Evolutionary conservation across 2,888 invertebrate species (phyloP).

Genomic region (Teleogryllus oceanicus): DNA sequence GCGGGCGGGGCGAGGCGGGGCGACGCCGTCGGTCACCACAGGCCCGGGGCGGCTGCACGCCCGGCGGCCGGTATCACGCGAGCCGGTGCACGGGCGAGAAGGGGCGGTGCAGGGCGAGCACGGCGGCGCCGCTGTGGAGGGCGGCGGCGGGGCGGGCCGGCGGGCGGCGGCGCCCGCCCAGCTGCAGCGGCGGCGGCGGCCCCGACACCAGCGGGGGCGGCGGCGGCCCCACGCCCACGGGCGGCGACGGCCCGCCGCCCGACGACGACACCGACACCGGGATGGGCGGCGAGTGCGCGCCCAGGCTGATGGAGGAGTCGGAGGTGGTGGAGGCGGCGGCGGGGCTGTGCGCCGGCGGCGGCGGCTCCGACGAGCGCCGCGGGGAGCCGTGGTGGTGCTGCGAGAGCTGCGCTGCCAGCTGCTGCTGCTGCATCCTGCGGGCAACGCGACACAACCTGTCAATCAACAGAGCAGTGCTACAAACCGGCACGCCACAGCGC

Average conservation of each 20-base stretch:
- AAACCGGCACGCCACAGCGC: not conserved
- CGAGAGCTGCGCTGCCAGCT: conserved; percentile 43
- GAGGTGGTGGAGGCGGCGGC: conserved; percentile 41
- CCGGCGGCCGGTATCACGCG: conserved; percentile 41
- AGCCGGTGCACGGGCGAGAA: conserved; percentile 40
- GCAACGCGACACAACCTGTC: conserved; percentile 30
- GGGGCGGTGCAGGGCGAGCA: conserved; percentile 40
- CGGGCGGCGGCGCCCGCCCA: conserved; percentile 34
- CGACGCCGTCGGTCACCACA: conserved; percentile 30
- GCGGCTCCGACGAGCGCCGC: conserved; percentile 37
- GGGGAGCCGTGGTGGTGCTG: conserved; percentile 37
- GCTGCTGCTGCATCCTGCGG: conserved; percentile 45
- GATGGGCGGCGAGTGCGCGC: conserved; percentile 38
- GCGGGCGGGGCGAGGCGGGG: conserved; percentile 29
- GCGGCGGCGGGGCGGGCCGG: conserved; percentile 39
- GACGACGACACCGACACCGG: conserved; percentile 39
- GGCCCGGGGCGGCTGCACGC: conserved; percentile 38
- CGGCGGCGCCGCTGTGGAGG: conserved; percentile 39
- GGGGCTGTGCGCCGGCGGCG: conserved; percentile 41
- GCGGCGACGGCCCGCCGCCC: conserved; percentile 40
- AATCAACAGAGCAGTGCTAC: not conserved
- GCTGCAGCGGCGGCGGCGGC: conserved; percentile 2
- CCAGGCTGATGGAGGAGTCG: conserved; percentile 40
- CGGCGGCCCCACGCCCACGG: conserved; percentile 28
- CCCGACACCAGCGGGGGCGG: not conserved